These are phyloP conservation scores for Muscicapa adusta DNA, from an alignment of 2,113 vertebrate species.

Conservation along the genomic window DNA sequence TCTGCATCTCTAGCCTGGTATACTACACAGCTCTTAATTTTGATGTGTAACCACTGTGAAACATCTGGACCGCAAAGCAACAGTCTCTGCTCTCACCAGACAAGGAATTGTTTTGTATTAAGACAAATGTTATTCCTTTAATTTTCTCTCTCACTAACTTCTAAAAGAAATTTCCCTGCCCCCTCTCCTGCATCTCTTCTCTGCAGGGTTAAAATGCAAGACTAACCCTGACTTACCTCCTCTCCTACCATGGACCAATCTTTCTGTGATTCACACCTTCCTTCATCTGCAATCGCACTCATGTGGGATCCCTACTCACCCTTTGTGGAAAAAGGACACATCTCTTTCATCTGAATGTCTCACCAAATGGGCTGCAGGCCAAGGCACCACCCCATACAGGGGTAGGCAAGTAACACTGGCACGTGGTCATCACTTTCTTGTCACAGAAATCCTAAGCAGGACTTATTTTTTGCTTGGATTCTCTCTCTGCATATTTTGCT, in stretches of 20 bases:
- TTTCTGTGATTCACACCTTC: neutral
- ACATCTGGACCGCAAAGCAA: neutral
- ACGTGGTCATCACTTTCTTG: fast-evolving
- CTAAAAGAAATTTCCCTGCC: neutral
- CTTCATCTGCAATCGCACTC: neutral
- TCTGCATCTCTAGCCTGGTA: neutral
- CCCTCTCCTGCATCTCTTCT: neutral
- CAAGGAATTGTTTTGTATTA: neutral
- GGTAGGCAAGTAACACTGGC: neutral
- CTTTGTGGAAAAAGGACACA: neutral
- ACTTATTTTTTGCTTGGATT: neutral
- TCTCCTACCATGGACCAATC: fast-evolving
- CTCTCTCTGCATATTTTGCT: neutral
- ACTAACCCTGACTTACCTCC: neutral
- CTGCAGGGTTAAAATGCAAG: neutral
- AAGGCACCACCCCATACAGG: neutral
- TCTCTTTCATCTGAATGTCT: neutral
- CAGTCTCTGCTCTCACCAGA: neutral
- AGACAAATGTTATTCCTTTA: neutral
- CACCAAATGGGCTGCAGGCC: neutral
- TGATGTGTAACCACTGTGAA: neutral
- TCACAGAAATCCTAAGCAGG: neutral
- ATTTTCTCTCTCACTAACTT: neutral
- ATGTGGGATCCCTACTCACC: neutral
- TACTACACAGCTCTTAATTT: neutral